Conservation (phyloP, 1,140 invertebrate species). For the Leptinotarsa defecta region DNA sequence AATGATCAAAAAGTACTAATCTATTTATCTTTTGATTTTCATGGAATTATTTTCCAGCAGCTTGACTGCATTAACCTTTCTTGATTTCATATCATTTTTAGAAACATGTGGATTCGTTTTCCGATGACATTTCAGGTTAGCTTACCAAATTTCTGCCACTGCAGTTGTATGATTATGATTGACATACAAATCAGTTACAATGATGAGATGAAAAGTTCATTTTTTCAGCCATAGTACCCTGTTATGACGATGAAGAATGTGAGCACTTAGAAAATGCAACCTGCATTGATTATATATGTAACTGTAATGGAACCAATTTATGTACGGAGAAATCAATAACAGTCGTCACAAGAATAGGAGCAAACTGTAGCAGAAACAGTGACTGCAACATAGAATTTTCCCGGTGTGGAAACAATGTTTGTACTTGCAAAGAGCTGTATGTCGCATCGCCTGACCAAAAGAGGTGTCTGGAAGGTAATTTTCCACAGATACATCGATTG, state of each 20-base stretch:
- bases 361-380: neutral
- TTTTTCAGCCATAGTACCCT: constrained; percentile 8
- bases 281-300: neutral
- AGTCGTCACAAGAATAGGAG: constrained; percentile 19
- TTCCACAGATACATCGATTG: neutral
- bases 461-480: constrained; percentile 18
- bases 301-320: constrained; percentile 7
- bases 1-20: too few species aligned
- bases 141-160: too few species aligned
- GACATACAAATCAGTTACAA: too few species aligned
- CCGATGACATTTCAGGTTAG: too few species aligned
- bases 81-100: too few species aligned
- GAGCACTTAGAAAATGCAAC: neutral
- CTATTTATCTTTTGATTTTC: too few species aligned
- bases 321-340: neutral
- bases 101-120: too few species aligned
- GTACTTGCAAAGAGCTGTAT: constrained; percentile 1
- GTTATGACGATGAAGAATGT: constrained; percentile 15
- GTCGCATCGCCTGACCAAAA: constrained; percentile 7
- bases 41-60: too few species aligned
- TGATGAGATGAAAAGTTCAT: too few species aligned
- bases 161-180: too few species aligned
- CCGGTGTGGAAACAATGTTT: neutral
- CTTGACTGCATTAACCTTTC: too few species aligned
- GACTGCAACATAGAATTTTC: constrained; percentile 20